Evolutionary conservation across 2,113 vertebrate species (phyloP).

Genomic region (Phasianus colchicus): DNA sequence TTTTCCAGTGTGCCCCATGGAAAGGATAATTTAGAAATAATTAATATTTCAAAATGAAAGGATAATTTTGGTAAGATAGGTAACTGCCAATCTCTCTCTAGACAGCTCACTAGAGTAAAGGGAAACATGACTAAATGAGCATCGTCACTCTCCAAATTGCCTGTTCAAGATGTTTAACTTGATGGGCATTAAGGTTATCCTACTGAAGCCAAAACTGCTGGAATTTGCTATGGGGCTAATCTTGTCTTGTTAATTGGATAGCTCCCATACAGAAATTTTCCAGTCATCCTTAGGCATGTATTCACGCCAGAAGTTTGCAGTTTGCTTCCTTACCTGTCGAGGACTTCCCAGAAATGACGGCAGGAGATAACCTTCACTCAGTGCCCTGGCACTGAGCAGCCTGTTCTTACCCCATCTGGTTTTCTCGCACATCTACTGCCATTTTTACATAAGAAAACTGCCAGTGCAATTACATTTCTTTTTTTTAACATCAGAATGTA

Average conservation of each 20-base stretch:
- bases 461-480: not conserved
- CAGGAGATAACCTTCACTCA: not conserved
- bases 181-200: not conserved
- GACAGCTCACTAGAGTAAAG: not conserved
- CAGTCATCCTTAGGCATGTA: not conserved
- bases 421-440: not conserved
- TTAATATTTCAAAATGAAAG: not conserved
- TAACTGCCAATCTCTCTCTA: not conserved
- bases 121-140: not conserved
- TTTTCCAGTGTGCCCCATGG: not conserved
- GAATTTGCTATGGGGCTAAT: not conserved
- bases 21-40: not conserved
- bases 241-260: not conserved
- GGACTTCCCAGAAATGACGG: not conserved
- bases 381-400: not conserved
- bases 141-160: not conserved
- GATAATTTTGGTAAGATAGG: not conserved
- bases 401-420: not conserved
- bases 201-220: not conserved
- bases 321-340: not conserved
- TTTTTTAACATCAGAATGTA: not conserved
- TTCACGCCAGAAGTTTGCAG: not conserved
- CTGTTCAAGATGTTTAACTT: not conserved
- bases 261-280: not conserved
- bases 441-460: not conserved